Percentiles rank a stretch among this genome's conserved stretches.
phyloP scores from a whole-genome alignment of 2,888 invertebrate genomes.

The Lysandra coridon region DNA sequence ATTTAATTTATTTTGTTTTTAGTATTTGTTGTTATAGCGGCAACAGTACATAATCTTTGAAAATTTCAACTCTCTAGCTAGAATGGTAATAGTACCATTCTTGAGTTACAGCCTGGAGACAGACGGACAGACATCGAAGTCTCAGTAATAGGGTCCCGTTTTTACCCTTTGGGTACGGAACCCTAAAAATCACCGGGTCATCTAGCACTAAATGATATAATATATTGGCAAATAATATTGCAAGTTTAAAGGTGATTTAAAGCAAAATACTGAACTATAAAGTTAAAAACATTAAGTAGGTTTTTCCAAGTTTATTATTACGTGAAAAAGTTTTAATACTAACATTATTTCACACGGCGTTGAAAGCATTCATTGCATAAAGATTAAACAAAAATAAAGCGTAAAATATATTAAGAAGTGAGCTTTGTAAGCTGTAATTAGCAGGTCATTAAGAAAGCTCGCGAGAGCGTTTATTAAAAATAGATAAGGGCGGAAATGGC shows the following conservation, averaged over 20 bases:
- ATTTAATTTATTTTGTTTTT: too few species aligned
- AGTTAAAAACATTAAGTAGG: neutral
- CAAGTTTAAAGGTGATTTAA: neutral
- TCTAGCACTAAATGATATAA: too few species aligned
- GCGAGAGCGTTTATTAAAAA: constrained; percentile 31
- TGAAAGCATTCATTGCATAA: neutral
- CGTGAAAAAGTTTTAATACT: neutral
- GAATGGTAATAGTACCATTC: too few species aligned
- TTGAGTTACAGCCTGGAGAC: too few species aligned
- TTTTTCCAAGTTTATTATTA: neutral
- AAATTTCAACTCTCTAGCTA: too few species aligned
- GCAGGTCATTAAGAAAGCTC: constrained; percentile 30
- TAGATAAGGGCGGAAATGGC: constrained; percentile 38
- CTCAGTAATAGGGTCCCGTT: too few species aligned
- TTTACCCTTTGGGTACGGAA: too few species aligned
- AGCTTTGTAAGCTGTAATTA: constrained; percentile 30
- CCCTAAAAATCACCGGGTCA: too few species aligned
- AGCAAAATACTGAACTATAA: neutral
- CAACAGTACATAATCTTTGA: too few species aligned
- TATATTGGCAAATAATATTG: neutral
- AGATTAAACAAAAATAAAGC: constrained; percentile 19
- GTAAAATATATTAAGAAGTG: constrained; percentile 26
- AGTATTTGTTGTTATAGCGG: too few species aligned
- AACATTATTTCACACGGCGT: neutral
- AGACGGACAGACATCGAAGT: too few species aligned